Evolutionary conservation across 2,888 invertebrate species (phyloP).

Genomic region (Endotricha flammealis): DNA sequence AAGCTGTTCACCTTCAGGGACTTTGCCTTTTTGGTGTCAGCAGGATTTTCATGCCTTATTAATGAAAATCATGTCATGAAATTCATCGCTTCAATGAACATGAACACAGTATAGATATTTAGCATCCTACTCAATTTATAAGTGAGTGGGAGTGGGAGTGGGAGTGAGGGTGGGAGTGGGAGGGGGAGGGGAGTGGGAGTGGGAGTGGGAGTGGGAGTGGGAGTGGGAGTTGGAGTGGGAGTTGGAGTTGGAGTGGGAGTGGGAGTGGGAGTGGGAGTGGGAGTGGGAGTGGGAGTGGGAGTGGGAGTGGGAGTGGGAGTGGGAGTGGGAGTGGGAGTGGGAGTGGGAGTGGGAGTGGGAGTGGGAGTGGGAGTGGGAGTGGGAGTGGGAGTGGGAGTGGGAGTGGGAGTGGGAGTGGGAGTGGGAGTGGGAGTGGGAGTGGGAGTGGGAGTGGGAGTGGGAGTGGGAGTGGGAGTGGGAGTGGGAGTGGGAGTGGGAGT

Average conservation of each 20-base stretch:
- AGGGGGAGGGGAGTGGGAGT: not conserved
- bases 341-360: not conserved
- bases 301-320: not conserved
- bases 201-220: not conserved
- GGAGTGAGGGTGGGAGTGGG: conserved; percentile 1
- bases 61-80: too few species aligned
- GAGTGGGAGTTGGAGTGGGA: not conserved
- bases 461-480: not conserved
- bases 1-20: too few species aligned
- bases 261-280: not conserved
- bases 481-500: not conserved
- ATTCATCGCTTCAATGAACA: too few species aligned
- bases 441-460: not conserved
- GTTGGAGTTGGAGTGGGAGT: not conserved
- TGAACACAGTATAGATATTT: too few species aligned
- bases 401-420: not conserved
- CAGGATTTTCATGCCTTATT: too few species aligned
- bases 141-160: not conserved
- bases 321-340: not conserved
- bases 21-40: too few species aligned
- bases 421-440: not conserved
- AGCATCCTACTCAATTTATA: too few species aligned
- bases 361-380: not conserved
- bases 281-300: not conserved
- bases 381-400: not conserved